phyloP scores from a whole-genome alignment of 1,140 invertebrate genomes.

The Calephelis virginiensis region DNA sequence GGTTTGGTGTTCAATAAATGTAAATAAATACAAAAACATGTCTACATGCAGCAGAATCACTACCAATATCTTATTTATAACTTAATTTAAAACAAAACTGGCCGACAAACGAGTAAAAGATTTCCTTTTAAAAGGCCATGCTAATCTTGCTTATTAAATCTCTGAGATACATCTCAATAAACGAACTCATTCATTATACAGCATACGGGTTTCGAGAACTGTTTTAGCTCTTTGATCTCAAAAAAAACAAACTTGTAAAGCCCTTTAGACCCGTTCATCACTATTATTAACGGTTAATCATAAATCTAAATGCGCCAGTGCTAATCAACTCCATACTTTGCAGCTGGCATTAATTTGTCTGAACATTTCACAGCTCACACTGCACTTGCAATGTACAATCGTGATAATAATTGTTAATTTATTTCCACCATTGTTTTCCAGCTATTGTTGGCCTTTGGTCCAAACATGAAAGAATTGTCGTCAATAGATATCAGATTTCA shows the following conservation, averaged over 20 bases:
- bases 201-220: slow-evolving; percentile 26
- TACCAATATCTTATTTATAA: neutral
- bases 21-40: no score
- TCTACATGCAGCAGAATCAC: no score
- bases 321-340: slow-evolving; percentile 54
- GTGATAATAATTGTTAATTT: slow-evolving; percentile 4
- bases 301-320: slow-evolving; percentile 62
- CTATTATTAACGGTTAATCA: slow-evolving; percentile 49
- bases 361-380: slow-evolving; percentile 48
- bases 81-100: neutral
- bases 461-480: neutral
- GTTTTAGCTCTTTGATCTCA: slow-evolving; percentile 34
- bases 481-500: no score
- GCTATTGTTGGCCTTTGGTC: neutral
- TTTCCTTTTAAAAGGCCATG: slow-evolving; percentile 5
- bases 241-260: slow-evolving; percentile 29
- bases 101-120: slow-evolving; percentile 1
- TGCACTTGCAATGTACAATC: slow-evolving; percentile 22
- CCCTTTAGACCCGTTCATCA: slow-evolving; percentile 23
- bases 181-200: slow-evolving; percentile 22
- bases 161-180: slow-evolving; percentile 17
- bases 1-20: no score
- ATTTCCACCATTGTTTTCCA: neutral
- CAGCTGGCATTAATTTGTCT: slow-evolving; percentile 65
- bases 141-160: slow-evolving; percentile 19